Base-by-base conservation (phyloP, 2,113 vertebrate species). In the Leptocoma aspasia region DNA sequence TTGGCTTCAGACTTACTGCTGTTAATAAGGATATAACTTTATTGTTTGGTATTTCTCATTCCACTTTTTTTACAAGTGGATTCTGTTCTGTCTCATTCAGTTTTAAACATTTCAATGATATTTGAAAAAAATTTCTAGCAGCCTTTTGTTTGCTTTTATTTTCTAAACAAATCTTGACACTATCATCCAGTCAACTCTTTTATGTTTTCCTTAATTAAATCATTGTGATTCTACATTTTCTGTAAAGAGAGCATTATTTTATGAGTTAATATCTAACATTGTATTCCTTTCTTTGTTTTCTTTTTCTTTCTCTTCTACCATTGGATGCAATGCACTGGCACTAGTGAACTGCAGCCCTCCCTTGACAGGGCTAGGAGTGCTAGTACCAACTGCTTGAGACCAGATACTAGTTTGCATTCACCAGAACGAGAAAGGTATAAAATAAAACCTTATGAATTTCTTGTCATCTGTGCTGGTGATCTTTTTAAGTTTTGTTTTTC, bases 371-470 rank as follows among this genome's bases (percentile, higher is more conserved):
- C 99, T 98, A 99, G 99, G 98, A 99, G 99, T 98, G 99, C 99
- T 99, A 99, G 99, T 98, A 99, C 99, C 98, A 99, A 99, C 96
- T 99, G 99, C 98, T 98, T 99, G 98, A 99, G 99, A 98, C 99
- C 99, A 98, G 99, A 99, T 97, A 97, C 97, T 98, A 99, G 98
- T 98, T 99, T 99, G 98, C 98, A 99, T 98, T 99, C 99, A 98
- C 97, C 98, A 97, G 99, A 99, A 98, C 98, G 98, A 99, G 99
- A 99, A 98, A 99, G 99, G 99, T 99, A 99, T 98, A 97, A 98
- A 98, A 96, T 97, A 97, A 97, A 98, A 97, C 98, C 97, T 98
- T 98, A 95, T 94, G 86, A 96, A 98, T 98, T 97, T 98, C 79
- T 98, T 98, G 52, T 98, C 97, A 97, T 98, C 93, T 98, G 98